These are phyloP conservation scores for Apodemia mormo DNA, from an alignment of 2,888 invertebrate genomes.

Conservation along the genomic window DNA sequence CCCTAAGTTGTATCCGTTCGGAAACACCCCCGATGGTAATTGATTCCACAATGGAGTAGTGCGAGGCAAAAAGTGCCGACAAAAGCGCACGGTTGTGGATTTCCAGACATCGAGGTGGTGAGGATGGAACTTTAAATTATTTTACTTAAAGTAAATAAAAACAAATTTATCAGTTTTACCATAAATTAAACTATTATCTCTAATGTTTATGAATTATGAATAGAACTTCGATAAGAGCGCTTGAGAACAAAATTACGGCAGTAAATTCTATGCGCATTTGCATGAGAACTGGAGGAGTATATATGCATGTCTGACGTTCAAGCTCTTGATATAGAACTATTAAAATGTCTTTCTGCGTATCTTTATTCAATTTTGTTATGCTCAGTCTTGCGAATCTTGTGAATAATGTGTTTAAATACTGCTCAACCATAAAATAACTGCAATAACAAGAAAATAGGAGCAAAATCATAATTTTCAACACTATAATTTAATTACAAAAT, in stretches of 20 bases:
- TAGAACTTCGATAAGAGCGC: constrained; percentile 17
- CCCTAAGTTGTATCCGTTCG: too few relatives aligned
- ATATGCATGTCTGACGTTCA: constrained; percentile 44
- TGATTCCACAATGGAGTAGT: too few relatives aligned
- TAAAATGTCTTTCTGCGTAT: constrained; percentile 63
- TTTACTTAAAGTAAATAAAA: too few relatives aligned
- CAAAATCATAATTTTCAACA: too few relatives aligned
- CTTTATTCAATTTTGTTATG: constrained; percentile 62
- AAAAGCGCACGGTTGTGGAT: too few relatives aligned
- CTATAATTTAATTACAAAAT: too few relatives aligned
- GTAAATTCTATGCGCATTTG: constrained; percentile 59
- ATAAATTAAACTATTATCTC: constrained; percentile 9
- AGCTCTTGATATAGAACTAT: constrained; percentile 62
- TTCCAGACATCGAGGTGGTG: too few relatives aligned
- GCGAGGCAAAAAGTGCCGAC: too few relatives aligned
- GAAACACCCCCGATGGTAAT: too few relatives aligned
- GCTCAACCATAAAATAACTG: constrained; percentile 6
- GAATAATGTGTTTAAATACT: constrained; percentile 45
- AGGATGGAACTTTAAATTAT: too few relatives aligned
- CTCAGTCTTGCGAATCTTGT: constrained; percentile 44
- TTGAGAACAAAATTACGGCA: constrained; percentile 18
- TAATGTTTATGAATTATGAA: constrained; percentile 22
- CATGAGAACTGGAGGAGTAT: constrained; percentile 56
- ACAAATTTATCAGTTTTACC: too few relatives aligned
- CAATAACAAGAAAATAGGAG: too few relatives aligned